Evolutionary conservation across 1,140 invertebrate species (phyloP).

Genomic region (Holcopasites calliopsidis): DNA sequence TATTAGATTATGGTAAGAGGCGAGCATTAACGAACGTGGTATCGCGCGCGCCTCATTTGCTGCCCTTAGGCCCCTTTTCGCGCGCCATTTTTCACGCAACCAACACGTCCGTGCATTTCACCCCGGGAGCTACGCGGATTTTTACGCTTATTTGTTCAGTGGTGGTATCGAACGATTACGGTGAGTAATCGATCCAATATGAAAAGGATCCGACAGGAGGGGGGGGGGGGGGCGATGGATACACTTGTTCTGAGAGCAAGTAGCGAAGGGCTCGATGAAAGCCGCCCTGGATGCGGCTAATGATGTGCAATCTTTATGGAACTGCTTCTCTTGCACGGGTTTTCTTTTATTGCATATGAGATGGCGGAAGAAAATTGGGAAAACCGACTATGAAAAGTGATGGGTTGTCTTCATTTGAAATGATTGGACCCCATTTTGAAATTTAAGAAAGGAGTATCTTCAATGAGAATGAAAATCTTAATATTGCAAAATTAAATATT

Average conservation of each 20-base stretch:
- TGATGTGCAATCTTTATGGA: neutral
- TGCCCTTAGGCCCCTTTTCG: constrained; percentile 46
- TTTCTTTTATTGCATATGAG: neutral
- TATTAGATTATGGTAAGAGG: constrained; percentile 75
- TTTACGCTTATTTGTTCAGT: too few relatives aligned
- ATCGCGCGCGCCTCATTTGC: constrained; percentile 51
- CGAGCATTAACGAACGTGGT: constrained; percentile 62
- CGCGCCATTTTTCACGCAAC: constrained; percentile 62
- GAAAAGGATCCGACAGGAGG: neutral
- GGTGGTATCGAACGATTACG: constrained; percentile 19
- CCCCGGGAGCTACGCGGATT: constrained; percentile 48
- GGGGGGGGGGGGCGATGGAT: neutral
- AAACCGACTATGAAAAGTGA: too few relatives aligned
- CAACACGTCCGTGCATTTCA: constrained; percentile 49
- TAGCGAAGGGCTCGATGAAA: constrained; percentile 31
- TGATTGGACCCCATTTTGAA: too few relatives aligned
- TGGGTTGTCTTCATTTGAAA: too few relatives aligned
- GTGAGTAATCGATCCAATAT: constrained; percentile 30
- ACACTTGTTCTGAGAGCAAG: constrained; percentile 24
- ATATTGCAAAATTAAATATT: too few relatives aligned
- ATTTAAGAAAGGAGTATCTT: too few relatives aligned
- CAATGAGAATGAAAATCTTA: too few relatives aligned
- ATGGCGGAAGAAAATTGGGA: neutral
- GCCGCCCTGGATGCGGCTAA: neutral
- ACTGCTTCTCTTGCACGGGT: neutral